A percentile compares a stretch with the other conserved stretches of the same genome.
These are phyloP conservation scores for Otocyon megalotis DNA, from an alignment of 2,113 vertebrate species.

Conservation along the genomic window DNA sequence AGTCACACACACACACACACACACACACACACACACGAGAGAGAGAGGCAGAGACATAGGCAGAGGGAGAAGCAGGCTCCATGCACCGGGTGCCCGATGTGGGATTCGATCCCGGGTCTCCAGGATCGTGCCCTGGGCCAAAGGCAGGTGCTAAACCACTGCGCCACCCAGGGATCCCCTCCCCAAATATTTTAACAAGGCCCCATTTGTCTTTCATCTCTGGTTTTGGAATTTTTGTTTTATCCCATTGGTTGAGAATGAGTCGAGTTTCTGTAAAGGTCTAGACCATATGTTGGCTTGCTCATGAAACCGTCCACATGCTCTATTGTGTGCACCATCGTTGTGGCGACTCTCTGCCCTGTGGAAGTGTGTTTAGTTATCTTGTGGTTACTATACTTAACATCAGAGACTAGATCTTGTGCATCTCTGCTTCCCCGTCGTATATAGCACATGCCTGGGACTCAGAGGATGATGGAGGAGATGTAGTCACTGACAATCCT, in stretches of 20 bases:
- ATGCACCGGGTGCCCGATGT: no score
- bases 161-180: no score
- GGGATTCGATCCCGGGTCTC: no score
- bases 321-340: accelerated
- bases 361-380: not conserved
- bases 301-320: not conserved
- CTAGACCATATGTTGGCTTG: not conserved
- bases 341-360: not conserved
- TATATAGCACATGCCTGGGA: not conserved
- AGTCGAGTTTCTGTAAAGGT: not conserved
- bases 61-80: no score
- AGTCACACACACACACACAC: no score
- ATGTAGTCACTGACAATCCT: not conserved
- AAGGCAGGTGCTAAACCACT: no score
- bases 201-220: not conserved
- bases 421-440: not conserved
- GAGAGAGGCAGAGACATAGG: no score
- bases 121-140: no score
- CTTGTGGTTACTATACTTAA: not conserved
- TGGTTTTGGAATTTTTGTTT: not conserved
- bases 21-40: no score
- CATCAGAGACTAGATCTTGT: not conserved
- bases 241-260: not conserved
- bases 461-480: not conserved
- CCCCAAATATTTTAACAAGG: no score